Evolutionary conservation across 2,113 vertebrate genomes (phyloP).

Genomic region (Cyanoderma ruficeps): DNA sequence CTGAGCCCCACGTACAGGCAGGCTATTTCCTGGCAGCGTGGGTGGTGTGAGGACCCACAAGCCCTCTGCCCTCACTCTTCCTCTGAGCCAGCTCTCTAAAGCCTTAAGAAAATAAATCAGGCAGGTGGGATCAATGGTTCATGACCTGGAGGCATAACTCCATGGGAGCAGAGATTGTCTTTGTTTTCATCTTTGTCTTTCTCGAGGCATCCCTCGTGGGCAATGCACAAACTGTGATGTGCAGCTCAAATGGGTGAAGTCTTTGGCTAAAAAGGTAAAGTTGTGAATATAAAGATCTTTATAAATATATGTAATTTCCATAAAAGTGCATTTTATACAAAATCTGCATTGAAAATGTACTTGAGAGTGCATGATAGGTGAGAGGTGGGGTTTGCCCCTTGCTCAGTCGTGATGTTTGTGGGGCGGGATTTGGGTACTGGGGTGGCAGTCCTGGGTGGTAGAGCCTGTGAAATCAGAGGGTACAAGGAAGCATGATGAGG

Average conservation of each 20-base stretch:
- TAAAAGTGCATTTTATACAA: background rate
- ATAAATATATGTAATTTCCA: no score
- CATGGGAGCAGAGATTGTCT: background rate
- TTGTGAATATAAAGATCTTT: background rate
- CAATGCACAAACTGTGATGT: background rate
- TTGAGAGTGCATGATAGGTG: rapidly evolving
- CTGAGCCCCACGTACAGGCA: background rate
- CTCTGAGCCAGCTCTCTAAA: background rate
- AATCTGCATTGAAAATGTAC: background rate
- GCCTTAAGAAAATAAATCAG: background rate
- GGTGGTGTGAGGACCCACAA: constrained; percentile 8
- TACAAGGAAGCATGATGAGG: background rate
- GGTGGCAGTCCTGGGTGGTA: background rate
- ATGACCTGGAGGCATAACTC: background rate
- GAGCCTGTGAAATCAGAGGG: background rate
- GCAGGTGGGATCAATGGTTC: background rate
- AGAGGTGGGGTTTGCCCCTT: background rate
- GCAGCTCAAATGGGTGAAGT: background rate
- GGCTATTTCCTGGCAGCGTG: background rate
- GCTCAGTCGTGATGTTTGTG: rapidly evolving
- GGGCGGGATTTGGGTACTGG: background rate
- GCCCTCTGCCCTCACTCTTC: background rate
- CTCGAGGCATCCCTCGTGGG: rapidly evolving
- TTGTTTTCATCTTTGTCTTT: background rate
- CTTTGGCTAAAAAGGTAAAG: background rate